A percentile compares a stretch with the other conserved stretches of the same genome.
Evolutionary conservation across 2,113 vertebrate genomes (phyloP).

Genomic region (Cariama cristata): DNA sequence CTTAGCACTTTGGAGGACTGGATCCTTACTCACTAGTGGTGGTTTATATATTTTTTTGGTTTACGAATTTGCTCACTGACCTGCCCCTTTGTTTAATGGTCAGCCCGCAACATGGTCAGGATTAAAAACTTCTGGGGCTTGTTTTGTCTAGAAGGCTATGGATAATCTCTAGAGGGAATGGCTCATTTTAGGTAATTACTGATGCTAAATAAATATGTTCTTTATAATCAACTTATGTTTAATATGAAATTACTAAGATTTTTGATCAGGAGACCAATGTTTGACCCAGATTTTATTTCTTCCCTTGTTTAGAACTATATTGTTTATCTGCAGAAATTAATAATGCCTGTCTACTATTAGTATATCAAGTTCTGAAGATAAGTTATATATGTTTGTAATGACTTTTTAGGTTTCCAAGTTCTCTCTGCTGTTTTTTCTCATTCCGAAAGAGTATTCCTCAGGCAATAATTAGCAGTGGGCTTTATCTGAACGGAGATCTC

Average conservation of each 20-base stretch:
- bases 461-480: background rate
- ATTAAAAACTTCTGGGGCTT: slow-evolving; percentile 59
- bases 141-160: slow-evolving; percentile 61
- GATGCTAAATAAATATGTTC: slow-evolving; percentile 58
- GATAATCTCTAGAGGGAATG: slow-evolving; percentile 49
- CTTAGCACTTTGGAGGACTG: slow-evolving; percentile 27
- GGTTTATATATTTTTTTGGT: slow-evolving; percentile 27
- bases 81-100: slow-evolving; percentile 52
- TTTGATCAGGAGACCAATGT: slow-evolving; percentile 14
- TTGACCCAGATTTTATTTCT: slow-evolving; percentile 31
- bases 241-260: slow-evolving; percentile 45
- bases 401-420: slow-evolving; percentile 3
- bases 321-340: slow-evolving; percentile 26
- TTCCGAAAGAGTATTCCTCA: background rate
- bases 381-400: slow-evolving; percentile 13
- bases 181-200: slow-evolving; percentile 54
- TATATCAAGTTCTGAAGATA: background rate
- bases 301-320: background rate
- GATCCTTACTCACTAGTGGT: slow-evolving; percentile 17
- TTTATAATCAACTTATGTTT: slow-evolving; percentile 61
- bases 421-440: background rate
- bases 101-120: background rate
- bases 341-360: background rate
- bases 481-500: slow-evolving; percentile 18
- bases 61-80: slow-evolving; percentile 23